phyloP scores from a whole-genome alignment of 2,888 invertebrate genomes.

The Amiota communis region DNA sequence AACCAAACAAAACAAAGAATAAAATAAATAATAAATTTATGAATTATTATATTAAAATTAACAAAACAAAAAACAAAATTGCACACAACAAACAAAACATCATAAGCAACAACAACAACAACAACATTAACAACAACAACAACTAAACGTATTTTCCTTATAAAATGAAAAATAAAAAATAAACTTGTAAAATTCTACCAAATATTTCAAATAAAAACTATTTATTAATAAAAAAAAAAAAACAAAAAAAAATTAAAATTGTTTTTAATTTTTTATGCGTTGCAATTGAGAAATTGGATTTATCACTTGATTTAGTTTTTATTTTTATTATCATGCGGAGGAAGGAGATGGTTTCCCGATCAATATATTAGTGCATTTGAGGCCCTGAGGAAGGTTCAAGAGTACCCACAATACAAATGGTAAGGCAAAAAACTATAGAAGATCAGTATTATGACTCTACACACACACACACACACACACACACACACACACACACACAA shows the following conservation, averaged over 20 bases:
- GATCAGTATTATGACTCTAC: too few relatives aligned
- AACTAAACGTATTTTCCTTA: conserved; percentile 61
- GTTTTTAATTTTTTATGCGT: conserved; percentile 4
- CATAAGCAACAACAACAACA: background rate
- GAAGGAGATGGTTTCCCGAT: too few relatives aligned
- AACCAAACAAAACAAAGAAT: conserved; percentile 13
- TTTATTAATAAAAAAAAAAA: conserved; percentile 58
- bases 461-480: too few relatives aligned
- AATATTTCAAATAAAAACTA: conserved; percentile 66
- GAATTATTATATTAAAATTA: background rate
- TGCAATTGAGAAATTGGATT: background rate
- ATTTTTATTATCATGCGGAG: too few relatives aligned
- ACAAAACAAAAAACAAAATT: conserved; percentile 33
- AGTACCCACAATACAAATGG: too few relatives aligned
- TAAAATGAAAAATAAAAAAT: background rate
- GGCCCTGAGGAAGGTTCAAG: too few relatives aligned
- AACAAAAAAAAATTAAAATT: background rate
- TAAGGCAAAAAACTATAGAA: too few relatives aligned
- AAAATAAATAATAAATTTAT: conserved; percentile 18
- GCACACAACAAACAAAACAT: conserved; percentile 54
- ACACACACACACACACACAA: too few relatives aligned
- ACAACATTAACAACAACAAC: conserved; percentile 37
- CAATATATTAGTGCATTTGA: too few relatives aligned
- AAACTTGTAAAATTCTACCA: conserved; percentile 65
- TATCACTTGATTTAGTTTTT: too few relatives aligned